Percentiles rank a stretch among this genome's conserved stretches.
Conservation (phyloP, 2,113 vertebrate species). For the Carassius carassius region DNA sequence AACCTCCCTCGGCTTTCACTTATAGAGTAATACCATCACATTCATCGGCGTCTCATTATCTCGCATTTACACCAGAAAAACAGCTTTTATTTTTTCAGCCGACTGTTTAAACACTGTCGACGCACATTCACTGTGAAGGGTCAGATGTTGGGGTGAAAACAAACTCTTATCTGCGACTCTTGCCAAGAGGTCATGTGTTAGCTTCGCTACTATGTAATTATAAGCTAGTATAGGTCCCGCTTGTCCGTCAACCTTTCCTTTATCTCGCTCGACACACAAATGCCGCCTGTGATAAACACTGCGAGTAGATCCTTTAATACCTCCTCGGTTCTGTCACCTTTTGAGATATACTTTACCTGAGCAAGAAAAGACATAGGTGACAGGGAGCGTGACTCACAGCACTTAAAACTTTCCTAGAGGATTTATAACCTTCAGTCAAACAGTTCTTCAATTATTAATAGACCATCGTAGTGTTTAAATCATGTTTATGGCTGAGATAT, state of each 20-base stretch:
- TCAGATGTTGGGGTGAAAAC: constrained; percentile 43
- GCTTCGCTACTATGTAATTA: constrained; percentile 18
- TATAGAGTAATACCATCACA: constrained; percentile 60
- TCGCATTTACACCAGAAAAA: background rate
- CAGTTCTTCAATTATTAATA: constrained; percentile 16
- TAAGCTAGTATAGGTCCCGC: background rate
- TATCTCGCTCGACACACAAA: constrained; percentile 15
- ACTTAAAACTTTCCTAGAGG: constrained; percentile 21
- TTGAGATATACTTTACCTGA: constrained; percentile 17
- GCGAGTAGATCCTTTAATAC: constrained; percentile 10
- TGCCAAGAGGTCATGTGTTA: constrained; percentile 28
- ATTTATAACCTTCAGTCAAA: constrained; percentile 29
- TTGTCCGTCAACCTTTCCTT: background rate
- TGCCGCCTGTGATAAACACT: constrained; percentile 24
- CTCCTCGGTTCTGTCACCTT: constrained; percentile 27
- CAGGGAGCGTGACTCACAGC: background rate
- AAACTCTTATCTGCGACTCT: constrained; percentile 44
- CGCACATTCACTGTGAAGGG: background rate
- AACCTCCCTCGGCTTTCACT: constrained; percentile 65
- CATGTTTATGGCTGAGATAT: constrained; percentile 23
- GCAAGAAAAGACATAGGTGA: constrained; percentile 13
- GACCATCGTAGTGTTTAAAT: background rate
- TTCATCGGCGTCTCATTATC: background rate
- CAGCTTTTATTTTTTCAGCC: background rate
- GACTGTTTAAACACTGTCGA: constrained; percentile 5